Conservation (phyloP, 92 coral and sea anemone species). For the Porites cylindrica region DNA sequence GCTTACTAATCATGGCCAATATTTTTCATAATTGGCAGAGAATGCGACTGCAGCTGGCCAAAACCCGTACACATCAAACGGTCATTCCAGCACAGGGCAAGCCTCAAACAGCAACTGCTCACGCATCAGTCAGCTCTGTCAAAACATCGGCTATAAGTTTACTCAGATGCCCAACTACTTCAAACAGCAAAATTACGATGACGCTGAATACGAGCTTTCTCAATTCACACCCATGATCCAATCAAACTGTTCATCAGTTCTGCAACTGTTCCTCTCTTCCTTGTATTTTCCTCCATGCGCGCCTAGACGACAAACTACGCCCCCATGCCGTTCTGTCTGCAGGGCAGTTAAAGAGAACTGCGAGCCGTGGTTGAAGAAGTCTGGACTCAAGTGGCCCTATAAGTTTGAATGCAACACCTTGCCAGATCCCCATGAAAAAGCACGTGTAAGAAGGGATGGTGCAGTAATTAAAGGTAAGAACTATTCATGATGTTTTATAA, state of each 20-base stretch:
- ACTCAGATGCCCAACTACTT: conserved; percentile 76
- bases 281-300: conserved; percentile 74
- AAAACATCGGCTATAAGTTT: conserved; percentile 72
- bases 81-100: not conserved
- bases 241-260: conserved; percentile 57
- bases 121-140: conserved; percentile 31
- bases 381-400: conserved; percentile 75
- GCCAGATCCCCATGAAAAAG: conserved; percentile 40
- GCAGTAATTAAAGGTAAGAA: conserved; percentile 8
- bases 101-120: conserved; percentile 17
- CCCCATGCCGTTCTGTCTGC: conserved; percentile 74
- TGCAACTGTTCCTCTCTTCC: conserved; percentile 68
- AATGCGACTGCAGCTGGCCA: not conserved
- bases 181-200: conserved; percentile 56
- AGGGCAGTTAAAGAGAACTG: conserved; percentile 66
- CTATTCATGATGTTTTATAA: not conserved
- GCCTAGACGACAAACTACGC: conserved; percentile 23
- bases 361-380: conserved; percentile 40
- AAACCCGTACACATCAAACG: not conserved
- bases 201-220: conserved; percentile 55
- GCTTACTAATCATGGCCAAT: not conserved
- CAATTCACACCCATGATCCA: conserved; percentile 60
- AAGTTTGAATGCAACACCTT: conserved; percentile 64
- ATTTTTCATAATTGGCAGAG: not conserved
- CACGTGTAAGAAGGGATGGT: conserved; percentile 27